A percentile compares a stretch with the other conserved stretches of the same genome.
Conservation (phyloP, 2,888 invertebrate genomes). For the Ennomos quercinarius region DNA sequence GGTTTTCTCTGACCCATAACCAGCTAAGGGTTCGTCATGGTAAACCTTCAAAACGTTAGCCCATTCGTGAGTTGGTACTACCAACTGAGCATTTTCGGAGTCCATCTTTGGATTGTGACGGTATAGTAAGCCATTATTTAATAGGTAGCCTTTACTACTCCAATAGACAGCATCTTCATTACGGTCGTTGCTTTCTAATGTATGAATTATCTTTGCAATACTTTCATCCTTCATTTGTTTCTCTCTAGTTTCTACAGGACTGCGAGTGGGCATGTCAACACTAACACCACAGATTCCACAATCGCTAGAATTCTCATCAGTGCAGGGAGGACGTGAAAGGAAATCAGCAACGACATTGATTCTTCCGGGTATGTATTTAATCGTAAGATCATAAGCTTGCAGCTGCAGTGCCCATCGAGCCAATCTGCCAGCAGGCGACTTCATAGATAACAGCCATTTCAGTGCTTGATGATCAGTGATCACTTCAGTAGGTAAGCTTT, state of each 20-base stretch:
- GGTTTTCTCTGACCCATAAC: conserved; percentile 25
- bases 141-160: conserved; percentile 42
- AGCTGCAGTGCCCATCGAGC: conserved; percentile 65
- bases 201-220: conserved; percentile 24
- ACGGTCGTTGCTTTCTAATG: conserved; percentile 23
- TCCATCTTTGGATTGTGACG: conserved; percentile 31
- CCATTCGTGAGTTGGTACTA: conserved; percentile 43
- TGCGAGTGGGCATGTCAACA: conserved; percentile 30
- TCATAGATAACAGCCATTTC: conserved; percentile 57
- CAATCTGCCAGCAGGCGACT: conserved; percentile 59
- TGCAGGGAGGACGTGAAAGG: conserved; percentile 50
- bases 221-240: conserved; percentile 38
- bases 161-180: conserved; percentile 37
- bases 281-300: conserved; percentile 23
- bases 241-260: conserved; percentile 24
- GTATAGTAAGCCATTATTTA: conserved; percentile 45
- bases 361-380: conserved; percentile 57
- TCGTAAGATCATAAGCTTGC: conserved; percentile 56
- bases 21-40: conserved; percentile 26
- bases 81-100: conserved; percentile 39
- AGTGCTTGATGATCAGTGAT: conserved; percentile 69
- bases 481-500: conserved; percentile 47
- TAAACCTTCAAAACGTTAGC: conserved; percentile 33
- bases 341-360: conserved; percentile 62
- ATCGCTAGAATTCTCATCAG: not conserved